Base-by-base conservation (phyloP, 2,888 invertebrate genomes). In the Anthoptus insignis region DNA sequence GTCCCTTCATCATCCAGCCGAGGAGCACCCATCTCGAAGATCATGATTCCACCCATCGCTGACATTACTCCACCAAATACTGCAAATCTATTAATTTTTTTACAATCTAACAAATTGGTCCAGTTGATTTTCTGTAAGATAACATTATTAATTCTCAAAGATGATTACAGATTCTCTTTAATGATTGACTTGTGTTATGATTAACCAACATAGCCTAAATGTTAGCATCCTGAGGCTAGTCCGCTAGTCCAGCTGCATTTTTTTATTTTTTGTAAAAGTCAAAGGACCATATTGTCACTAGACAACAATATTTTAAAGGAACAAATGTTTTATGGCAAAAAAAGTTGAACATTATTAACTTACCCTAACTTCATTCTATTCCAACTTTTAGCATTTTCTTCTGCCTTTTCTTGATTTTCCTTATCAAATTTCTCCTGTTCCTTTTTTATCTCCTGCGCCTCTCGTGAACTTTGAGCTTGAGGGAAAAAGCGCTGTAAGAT, bases 11-110 rank as follows among this genome's bases (percentile, higher is more conserved):
- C 95, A 73, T 96, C 97, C 6, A 93, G 86, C 47, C 94, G 92
- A 0, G 98, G 97, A n/a, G 96, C 95, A 0, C 97, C 97, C 81
- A 96, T 94, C 93, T 95, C 94, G 76, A 96, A 94, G 45, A 96
- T 87, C 47, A 95, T 81, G 87, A 95, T 95, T 0, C 95, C 84
- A 3, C 94, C 94, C 75, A 95, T 87, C 24, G 95, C 84, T 0
- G 94, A 85, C 53, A 95, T 87, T 0, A 95, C 94, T 1, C 95
- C 91, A 19, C 96, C 96, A 71, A 96, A 95, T 11, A 89, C 86
- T 63, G 91, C 94, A 79, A 95, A 95, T 7, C 95, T 95, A 64
- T 19, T 60, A 54, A 47, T 8, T 59, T 59, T 50, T 16, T 42
- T 16, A 52, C 13, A 11, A 52, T 11, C 52, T 37, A n/a, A 37